These are phyloP conservation scores for Siphlonurus alternatus DNA, from an alignment of 2,888 invertebrate species.

Conservation along the genomic window DNA sequence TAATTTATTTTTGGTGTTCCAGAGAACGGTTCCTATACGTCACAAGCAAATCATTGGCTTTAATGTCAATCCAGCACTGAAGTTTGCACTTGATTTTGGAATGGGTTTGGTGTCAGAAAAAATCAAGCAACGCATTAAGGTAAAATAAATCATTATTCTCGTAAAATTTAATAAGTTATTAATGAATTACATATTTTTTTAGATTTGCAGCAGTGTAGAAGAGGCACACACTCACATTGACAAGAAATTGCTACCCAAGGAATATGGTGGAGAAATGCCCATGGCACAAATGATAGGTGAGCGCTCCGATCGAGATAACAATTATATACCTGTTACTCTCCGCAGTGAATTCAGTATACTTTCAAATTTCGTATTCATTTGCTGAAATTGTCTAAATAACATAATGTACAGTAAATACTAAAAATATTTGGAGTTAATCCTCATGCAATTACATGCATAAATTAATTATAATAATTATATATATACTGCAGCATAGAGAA, in stretches of 20 bases:
- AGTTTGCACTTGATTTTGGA: slow-evolving; percentile 59
- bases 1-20: too few relatives aligned
- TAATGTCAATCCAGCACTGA: slow-evolving; percentile 54
- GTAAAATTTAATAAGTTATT: not conserved
- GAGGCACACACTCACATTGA: slow-evolving; percentile 39
- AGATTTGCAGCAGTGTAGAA: slow-evolving; percentile 37
- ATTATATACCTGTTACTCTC: too few relatives aligned
- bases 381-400: too few relatives aligned
- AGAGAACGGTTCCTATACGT: slow-evolving; percentile 60
- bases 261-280: slow-evolving; percentile 69
- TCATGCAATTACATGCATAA: too few relatives aligned
- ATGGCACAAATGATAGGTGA: slow-evolving; percentile 70
- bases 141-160: slow-evolving; percentile 19
- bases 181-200: not conserved
- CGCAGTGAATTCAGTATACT: too few relatives aligned
- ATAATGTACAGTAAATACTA: too few relatives aligned
- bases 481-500: too few relatives aligned
- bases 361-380: too few relatives aligned
- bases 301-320: slow-evolving; percentile 13
- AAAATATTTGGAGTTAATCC: too few relatives aligned
- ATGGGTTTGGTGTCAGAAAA: slow-evolving; percentile 62
- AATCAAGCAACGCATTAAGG: slow-evolving; percentile 48
- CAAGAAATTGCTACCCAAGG: slow-evolving; percentile 49
- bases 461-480: too few relatives aligned
- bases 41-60: slow-evolving; percentile 65